Base-by-base conservation (phyloP, 2,797 vertebrate genomes). In the Oreonectes daqikongensis region DNA sequence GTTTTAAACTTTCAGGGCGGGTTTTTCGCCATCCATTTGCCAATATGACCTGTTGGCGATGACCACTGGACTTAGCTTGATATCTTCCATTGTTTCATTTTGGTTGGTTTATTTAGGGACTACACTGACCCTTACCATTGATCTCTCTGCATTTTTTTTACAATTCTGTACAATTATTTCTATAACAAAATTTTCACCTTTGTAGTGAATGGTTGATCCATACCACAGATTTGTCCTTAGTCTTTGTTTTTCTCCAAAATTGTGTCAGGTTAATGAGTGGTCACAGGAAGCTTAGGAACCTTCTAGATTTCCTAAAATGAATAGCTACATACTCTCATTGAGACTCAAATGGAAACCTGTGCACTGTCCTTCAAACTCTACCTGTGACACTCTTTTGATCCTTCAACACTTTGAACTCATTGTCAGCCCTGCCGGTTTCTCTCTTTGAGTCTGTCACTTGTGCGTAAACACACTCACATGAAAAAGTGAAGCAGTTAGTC, bases 331-430 rank as follows among this genome's bases (percentile, higher is more conserved):
- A 80, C 79, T 83, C 69, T 84, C 72, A 72, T 80, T 74, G 85
- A 73, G 66, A 81, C 80, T 91, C 81, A 86, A 87, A 86, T 83
- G 81, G 63, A 81, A 85, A 89, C 87, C 85, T 89, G 84, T 87
- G 86, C 69, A 82, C 81, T 86, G 89, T 88, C 90, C 89, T 91
- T 93, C 86, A 91, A 84, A 84, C 86, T 81, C 88, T 82, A 84
- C 84, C 81, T 69, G 63, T 87, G 81, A 85, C 87, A 86, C 83
- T 40, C 83, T 84, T 90, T 89, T 91, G 84, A 91, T 91, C 89
- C 78, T 78, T 66, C 71, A 66, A 35, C 75, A 84, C 88, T 88
- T 90, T 90, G 86, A 92, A 91, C 85, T 87, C 79, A 83, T 78
- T 88, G 86, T 87, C 87, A 87, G 72, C 72, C 78, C 75, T 70